A percentile compares a stretch with the other conserved stretches of the same genome.
phyloP scores from a whole-genome alignment of 1,140 invertebrate genomes.

The Lordiphosa clarofinis region DNA sequence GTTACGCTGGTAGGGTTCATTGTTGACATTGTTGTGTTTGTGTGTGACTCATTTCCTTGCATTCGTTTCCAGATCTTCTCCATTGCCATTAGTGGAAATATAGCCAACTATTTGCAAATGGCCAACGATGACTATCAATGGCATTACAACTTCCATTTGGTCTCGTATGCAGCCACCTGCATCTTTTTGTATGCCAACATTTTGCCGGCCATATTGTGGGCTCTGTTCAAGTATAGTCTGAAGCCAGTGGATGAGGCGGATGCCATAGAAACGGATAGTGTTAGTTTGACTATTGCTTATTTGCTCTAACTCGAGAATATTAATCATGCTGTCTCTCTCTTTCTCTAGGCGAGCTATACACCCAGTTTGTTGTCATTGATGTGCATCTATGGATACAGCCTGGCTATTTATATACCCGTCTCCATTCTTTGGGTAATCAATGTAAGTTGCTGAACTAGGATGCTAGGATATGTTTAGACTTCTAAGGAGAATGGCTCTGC shows the following conservation, averaged over 20 bases:
- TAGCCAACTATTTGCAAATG: constrained; percentile 92
- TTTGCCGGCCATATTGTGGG: constrained; percentile 91
- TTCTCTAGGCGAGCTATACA: constrained; percentile 81
- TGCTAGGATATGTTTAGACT: too few relatives aligned
- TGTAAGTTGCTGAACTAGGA: constrained; percentile 30
- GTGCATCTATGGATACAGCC: constrained; percentile 96
- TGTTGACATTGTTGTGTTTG: background rate
- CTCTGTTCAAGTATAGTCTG: constrained; percentile 89
- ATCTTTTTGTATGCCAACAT: constrained; percentile 95
- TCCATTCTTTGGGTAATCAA: constrained; percentile 95
- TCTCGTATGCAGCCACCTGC: constrained; percentile 93
- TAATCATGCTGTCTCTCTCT: constrained; percentile 5
- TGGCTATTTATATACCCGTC: constrained; percentile 95
- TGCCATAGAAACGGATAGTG: constrained; percentile 80
- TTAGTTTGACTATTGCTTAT: constrained; percentile 24
- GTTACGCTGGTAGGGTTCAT: constrained; percentile 86
- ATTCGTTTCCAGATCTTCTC: constrained; percentile 85
- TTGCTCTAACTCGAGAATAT: background rate
- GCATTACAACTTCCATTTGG: constrained; percentile 96
- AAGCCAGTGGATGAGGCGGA: constrained; percentile 82
- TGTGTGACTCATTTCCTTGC: background rate
- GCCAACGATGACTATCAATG: constrained; percentile 86
- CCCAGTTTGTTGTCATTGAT: constrained; percentile 90
- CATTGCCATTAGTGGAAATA: constrained; percentile 96
- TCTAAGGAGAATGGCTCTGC: too few relatives aligned